A percentile compares a stretch with the other conserved stretches of the same genome.
Evolutionary conservation across 2,113 vertebrate species (phyloP).

Genomic region (Cryptotis parvus): DNA sequence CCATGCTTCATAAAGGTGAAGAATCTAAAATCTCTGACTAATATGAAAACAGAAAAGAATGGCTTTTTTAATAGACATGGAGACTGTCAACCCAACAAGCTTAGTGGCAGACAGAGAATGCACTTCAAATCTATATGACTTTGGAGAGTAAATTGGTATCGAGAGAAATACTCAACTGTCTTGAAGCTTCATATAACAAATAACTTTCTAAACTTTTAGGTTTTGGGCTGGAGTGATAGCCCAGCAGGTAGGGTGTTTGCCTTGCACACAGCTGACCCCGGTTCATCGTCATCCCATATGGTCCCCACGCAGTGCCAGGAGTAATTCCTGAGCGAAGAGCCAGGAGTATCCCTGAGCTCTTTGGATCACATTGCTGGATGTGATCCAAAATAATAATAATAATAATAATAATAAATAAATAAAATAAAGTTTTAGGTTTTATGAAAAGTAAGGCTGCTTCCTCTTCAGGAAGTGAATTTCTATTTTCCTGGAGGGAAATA

Average conservation of each 20-base stretch:
- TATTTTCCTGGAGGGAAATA: slow-evolving; percentile 25
- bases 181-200: not conserved
- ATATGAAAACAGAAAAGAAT: not conserved
- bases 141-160: not conserved
- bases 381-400: no score
- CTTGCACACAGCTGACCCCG: no score
- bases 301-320: no score
- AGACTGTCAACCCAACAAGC: not conserved
- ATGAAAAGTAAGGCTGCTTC: slow-evolving; percentile 4
- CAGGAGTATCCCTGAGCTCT: no score
- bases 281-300: no score
- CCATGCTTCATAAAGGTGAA: not conserved
- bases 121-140: not conserved
- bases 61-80: not conserved
- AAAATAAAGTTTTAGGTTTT: not conserved
- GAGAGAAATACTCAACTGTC: not conserved
- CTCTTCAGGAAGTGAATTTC: slow-evolving; percentile 1
- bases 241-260: no score
- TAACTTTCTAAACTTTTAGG: slow-evolving; percentile 3
- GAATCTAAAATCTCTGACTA: slow-evolving; percentile 1
- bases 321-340: no score
- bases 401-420: no score
- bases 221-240: no score
- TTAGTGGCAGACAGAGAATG: not conserved
- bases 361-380: no score